Base-by-base conservation (phyloP, 2,113 vertebrate species). In the Sardina pilchardus region DNA sequence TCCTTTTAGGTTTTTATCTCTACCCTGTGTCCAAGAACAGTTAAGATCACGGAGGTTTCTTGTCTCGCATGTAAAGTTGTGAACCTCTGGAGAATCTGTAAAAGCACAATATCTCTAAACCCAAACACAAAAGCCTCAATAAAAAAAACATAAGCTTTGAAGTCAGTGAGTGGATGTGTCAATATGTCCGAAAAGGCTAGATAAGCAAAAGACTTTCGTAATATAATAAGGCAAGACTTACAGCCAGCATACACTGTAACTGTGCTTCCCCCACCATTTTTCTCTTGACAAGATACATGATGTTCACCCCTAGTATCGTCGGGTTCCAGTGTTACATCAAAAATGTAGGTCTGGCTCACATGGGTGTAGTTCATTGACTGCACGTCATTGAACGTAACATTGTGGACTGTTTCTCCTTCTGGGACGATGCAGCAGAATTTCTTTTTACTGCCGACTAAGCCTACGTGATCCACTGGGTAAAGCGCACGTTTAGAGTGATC, bases 381-480 rank as follows among this genome's bases (percentile, higher is more conserved):
- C 39, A 42, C 39, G 39, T 78, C 4, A 0, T 43, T 26, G 21
- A 47, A 0, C 4, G 2, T 42, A 17, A 88, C 50, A 24, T n/a
- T 0, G 0, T 0, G 0, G 4, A 91, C 82, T 0, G 50, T 0
- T 1, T 75, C 83, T 0, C 1, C 36, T 0, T 90, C 85, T 10
- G 12, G 53, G 50, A 93, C 0, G 43, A 93, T 53, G 47, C 94
- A 95, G 90, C 93, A 95, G 87, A 95, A 94, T 0, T 85, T 90
- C 30, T 67, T 83, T 3, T 0, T 86, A 42, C 91, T 92, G 90
- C 87, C 90, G 3, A 90, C 92, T 3, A 44, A 21, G 53, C 87
- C 50, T 17, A 30, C 0, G 14, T 1, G 3, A n/a, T 94, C 88
- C 3, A 0, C 6, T 81, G 95, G 94, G 82, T 85, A 94, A 34